Evolutionary conservation across 2,113 vertebrate genomes (phyloP), one percentile per base, ranked within the genome.

Genomic region (Nettapus auritus): DNA sequence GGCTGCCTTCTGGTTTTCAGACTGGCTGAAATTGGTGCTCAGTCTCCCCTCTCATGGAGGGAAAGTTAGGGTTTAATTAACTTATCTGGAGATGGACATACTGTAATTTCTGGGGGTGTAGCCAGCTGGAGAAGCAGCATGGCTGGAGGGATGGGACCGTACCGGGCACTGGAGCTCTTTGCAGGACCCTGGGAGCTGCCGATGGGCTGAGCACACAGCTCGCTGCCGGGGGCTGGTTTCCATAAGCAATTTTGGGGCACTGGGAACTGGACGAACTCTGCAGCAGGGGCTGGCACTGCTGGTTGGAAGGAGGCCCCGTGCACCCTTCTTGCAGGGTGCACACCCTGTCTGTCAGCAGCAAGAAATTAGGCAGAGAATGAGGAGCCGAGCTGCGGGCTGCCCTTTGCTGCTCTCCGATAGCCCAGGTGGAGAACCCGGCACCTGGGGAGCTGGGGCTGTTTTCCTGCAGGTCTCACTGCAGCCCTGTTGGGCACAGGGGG

Each of bases 11-110:
- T 15, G 46, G 1, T 17, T 76, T 48, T n/a, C 18, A 50, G 50
- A 28, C 6, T 2, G 1, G 13, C 17, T 33, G 44, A 22, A 33
- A 7, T 5, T 0, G 3, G 18, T 15, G 28, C 40, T 46, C 14
- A 1, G 19, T 4, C 38, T 16, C 19, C 2, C 13, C 18, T n/a
- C 40, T 20, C 50, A 28, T 6, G 20, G 18, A 46, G 28, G 18
- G 11, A 33, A 23, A 23, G 16, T 8, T 6, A 7, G 19, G 25
- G n/a, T 46, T 11, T 15, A 23, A 40, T 4, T 42, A 7, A 2
- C 11, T 28, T 29, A 7, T 3, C 0, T 2, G 19, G 73, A 60
- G 31, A 17, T 17, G 44, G 26, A 15, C 3, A 3, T 5, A 6
- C 11, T 20, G 6, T 31, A 34, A 3, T 34, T 68, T 60, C 42